Evolutionary conservation across 2,113 vertebrate species (phyloP), one percentile per base, ranked within the genome.

Genomic region (Manacus vitellinus): DNA sequence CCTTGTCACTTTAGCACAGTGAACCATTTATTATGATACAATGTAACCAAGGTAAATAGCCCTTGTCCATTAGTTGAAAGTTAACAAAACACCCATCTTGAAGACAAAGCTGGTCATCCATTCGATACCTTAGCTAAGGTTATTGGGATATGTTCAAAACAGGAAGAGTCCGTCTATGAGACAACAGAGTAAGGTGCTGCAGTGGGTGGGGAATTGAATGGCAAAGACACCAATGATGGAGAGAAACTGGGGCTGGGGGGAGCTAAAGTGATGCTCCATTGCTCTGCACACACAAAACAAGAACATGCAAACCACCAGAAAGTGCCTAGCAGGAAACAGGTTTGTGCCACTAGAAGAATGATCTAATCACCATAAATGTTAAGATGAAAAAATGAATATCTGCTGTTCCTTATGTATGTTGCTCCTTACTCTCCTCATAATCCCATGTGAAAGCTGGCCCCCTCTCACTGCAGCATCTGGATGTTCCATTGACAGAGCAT

Each of bases 401-500:
- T 92, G 55, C 72, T 89, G 14, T 80, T 92, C 30, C 49, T 80
- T 65, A 80, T 37, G 54, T 73, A 39, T 54, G 88, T 54, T 85
- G 62, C 43, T 91, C 39, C 58, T 92, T 83, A 79, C 6, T 39
- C n/a, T 73, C 63, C n/a, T 76, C 47, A 62, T 30, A 80, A 92
- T 63, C 59, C 63, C 63, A 63, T 71, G 68, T 35, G 83, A 95
- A 86, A 89, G 46, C 91, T 77, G 39, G 10, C 37, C 43, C 11
- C 12, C n/a, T 27, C 51, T 58, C 76, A 66, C 80, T 0, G 0
- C 83, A 93, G 85, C 85, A 91, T 91, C 76, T 95, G 85, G 79
- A 87, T 84, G 74, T 78, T 94, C 74, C 68, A 88, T 88, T 92
- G 94, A 92, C 61, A 94, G 75, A 84, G 65, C 43, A 78, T 75